These are phyloP conservation scores for Trisateles emortualis DNA, from an alignment of 2,888 invertebrate species.

Conservation along the genomic window DNA sequence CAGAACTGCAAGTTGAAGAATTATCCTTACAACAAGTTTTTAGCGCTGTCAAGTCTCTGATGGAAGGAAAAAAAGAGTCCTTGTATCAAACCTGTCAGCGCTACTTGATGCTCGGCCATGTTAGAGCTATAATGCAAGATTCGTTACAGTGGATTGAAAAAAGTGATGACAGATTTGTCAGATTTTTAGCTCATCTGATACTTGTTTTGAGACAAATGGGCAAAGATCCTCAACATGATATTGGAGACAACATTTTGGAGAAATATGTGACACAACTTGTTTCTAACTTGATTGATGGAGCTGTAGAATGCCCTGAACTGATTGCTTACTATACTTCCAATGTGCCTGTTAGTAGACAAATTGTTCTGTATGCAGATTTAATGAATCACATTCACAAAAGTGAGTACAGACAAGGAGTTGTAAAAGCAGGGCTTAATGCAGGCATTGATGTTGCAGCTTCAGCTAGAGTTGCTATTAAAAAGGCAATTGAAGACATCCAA, in stretches of 20 bases:
- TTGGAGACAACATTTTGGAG: conserved; percentile 92
- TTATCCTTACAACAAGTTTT: conserved; percentile 77
- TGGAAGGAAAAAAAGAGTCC: conserved; percentile 87
- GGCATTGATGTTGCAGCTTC: conserved; percentile 94
- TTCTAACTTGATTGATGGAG: conserved; percentile 76
- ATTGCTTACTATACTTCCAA: conserved; percentile 95
- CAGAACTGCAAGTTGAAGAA: conserved; percentile 72
- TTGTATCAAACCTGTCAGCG: conserved; percentile 94
- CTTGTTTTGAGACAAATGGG: conserved; percentile 94
- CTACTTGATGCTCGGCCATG: conserved; percentile 93
- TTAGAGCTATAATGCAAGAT: conserved; percentile 90
- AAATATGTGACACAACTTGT: conserved; percentile 91
- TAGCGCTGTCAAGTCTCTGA: conserved; percentile 75
- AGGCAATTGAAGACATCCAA: conserved; percentile 83
- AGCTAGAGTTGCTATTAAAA: conserved; percentile 94
- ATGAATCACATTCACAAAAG: conserved; percentile 89
- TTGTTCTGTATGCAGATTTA: conserved; percentile 89
- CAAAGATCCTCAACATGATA: conserved; percentile 89
- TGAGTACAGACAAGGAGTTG: conserved; percentile 88
- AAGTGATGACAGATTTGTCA: conserved; percentile 86
- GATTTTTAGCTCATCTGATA: conserved; percentile 95
- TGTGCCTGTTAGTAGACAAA: conserved; percentile 87
- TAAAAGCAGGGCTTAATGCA: conserved; percentile 90
- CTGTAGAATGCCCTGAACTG: conserved; percentile 90
- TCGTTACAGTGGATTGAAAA: conserved; percentile 89